Conservation (phyloP, 2,888 invertebrate genomes). For the Conistra vaccinii region DNA sequence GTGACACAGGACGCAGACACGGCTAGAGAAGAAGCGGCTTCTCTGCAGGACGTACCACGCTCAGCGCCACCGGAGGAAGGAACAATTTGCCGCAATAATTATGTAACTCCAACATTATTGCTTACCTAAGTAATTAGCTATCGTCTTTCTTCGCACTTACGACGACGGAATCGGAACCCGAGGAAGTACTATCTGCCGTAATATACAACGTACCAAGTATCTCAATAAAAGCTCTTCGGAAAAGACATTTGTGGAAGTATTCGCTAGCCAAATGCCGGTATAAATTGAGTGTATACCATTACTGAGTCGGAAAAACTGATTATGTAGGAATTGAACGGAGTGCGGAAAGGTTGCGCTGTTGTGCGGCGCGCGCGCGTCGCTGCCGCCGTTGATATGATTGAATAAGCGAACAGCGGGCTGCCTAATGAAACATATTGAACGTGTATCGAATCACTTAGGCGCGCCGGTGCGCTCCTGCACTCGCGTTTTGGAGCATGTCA, state of each 20-base stretch:
- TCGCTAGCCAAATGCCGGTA: slow-evolving; percentile 68
- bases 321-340: slow-evolving; percentile 83
- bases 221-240: slow-evolving; percentile 61
- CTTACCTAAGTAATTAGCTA: slow-evolving; percentile 56
- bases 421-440: slow-evolving; percentile 91
- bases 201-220: slow-evolving; percentile 49
- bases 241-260: slow-evolving; percentile 69
- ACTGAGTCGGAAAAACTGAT: slow-evolving; percentile 86
- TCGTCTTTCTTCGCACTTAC: slow-evolving; percentile 26
- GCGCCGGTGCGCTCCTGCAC: slow-evolving; percentile 85
- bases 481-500: slow-evolving; percentile 85
- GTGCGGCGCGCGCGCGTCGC: slow-evolving; percentile 77
- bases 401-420: slow-evolving; percentile 87
- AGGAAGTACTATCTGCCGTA: slow-evolving; percentile 35
- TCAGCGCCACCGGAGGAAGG: slow-evolving; percentile 74
- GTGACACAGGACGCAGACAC: slow-evolving; percentile 87
- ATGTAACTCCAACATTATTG: slow-evolving; percentile 68
- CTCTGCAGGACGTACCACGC: slow-evolving; percentile 75
- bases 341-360: slow-evolving; percentile 76
- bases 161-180: slow-evolving; percentile 32
- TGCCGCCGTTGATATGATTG: slow-evolving; percentile 85
- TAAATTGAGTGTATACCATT: slow-evolving; percentile 84
- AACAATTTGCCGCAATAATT: slow-evolving; percentile 77
- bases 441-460: slow-evolving; percentile 90
- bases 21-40: slow-evolving; percentile 80